Base-by-base conservation (phyloP, 2,888 invertebrate genomes). In the Oxystoma pomonae region DNA sequence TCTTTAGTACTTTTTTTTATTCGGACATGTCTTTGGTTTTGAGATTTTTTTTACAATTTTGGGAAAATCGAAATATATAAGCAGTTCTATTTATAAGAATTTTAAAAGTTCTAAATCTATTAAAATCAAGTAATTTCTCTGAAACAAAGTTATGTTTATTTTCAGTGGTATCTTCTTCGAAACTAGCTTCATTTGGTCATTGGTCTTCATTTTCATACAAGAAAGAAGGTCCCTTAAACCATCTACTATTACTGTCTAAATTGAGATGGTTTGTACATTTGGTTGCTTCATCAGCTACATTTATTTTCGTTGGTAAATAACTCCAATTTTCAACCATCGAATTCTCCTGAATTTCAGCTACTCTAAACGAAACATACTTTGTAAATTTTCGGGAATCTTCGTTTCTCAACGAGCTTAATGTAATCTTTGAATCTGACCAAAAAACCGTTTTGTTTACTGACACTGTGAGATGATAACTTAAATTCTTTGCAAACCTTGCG, bases 381-480 rank as follows among this genome's bases (percentile, higher is more conserved):
- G 69, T 71, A 59, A 71, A 71, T 56, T 68, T 69, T 55, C 72
- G 62, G 1, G 59, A 57, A 1, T 68, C 66, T 9, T 72, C 69
- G 2, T 69, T 69, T 22, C 63, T 53, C 3, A 74, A 58, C 73
- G 72, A 73, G 7, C 59, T 53, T 16, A 73, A 35, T 16, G 71
- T 72, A 1, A 68, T 71, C 59, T 62, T 69, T 1, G 73, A 75
- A 55, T 75, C 72, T 1, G 71, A 63, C 74, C 72, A 74, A 59
- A 68, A 71, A 21, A 62, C 18, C 0, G 16, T 66, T 2, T 60
- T 16, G 16, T 60, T 50, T 21, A 70, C 64, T 0, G 19, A 18
- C 16, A 72, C 58, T 22, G 52, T 67, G 60, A 50, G 49, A 59
- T 64, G 16, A 60, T 68, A 16, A 9, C 1, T 63, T 62, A 50